These are phyloP conservation scores for Zosterops lateralis DNA, from an alignment of 2,113 vertebrate genomes.

Conservation along the genomic window DNA sequence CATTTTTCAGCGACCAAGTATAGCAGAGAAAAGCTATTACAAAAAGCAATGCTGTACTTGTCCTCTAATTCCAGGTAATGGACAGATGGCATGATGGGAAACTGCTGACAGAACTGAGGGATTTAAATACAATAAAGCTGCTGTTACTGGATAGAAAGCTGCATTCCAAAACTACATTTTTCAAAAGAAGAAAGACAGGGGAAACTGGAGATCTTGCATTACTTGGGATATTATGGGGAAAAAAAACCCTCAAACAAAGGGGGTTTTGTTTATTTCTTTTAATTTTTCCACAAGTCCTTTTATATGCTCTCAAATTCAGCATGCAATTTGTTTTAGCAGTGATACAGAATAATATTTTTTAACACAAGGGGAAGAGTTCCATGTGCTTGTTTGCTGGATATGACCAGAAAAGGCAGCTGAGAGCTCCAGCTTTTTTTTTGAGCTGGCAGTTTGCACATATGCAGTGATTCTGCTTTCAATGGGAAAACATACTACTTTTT, in stretches of 20 bases:
- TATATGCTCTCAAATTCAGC: background rate
- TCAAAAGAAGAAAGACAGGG: background rate
- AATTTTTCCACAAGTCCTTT: background rate
- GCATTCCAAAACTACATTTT: background rate
- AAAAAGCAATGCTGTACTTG: background rate
- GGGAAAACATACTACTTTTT: background rate
- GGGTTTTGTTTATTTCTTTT: background rate
- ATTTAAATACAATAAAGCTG: background rate
- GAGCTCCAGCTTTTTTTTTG: background rate
- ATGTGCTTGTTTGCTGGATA: background rate
- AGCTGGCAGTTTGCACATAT: background rate
- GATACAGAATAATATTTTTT: background rate
- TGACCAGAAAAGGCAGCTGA: background rate
- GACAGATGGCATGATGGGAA: background rate
- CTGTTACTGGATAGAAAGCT: background rate
- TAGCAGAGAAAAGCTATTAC: background rate
- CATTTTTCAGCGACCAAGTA: background rate
- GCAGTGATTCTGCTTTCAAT: background rate
- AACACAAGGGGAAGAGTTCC: background rate
- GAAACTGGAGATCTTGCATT: background rate
- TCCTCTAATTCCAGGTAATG: background rate
- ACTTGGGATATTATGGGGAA: accelerated
- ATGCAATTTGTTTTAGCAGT: background rate
- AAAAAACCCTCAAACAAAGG: background rate
- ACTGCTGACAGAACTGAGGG: background rate